These are phyloP conservation scores for Procapra przewalskii DNA, from an alignment of 2,113 vertebrate species.

Conservation along the genomic window DNA sequence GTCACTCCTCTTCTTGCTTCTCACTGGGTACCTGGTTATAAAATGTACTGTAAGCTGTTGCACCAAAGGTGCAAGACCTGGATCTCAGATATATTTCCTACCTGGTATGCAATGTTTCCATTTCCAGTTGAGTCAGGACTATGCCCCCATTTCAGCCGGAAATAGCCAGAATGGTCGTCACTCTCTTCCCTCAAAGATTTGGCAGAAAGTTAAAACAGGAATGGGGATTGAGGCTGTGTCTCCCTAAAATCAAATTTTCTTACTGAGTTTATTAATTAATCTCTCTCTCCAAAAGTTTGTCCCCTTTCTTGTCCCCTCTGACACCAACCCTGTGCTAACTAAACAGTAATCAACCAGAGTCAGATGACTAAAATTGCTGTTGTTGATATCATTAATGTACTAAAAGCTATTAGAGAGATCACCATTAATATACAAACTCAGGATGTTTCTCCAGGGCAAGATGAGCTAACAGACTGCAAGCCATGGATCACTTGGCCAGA, in stretches of 20 bases:
- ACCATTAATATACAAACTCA: neutral
- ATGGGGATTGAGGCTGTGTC: neutral
- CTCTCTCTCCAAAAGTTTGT: neutral
- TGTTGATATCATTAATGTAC: neutral
- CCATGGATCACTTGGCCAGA: neutral
- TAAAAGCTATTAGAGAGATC: neutral
- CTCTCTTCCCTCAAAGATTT: neutral
- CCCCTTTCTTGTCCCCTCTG: neutral
- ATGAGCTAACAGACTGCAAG: neutral
- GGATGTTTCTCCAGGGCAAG: neutral
- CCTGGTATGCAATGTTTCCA: neutral
- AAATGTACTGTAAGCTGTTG: neutral
- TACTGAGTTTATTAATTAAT: neutral
- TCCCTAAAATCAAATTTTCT: neutral
- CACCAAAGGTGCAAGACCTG: neutral
- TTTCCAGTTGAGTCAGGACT: neutral
- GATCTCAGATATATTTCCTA: neutral
- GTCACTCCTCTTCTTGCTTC: neutral
- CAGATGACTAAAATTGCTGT: neutral
- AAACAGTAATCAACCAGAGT: neutral
- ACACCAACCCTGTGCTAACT: neutral
- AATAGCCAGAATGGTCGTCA: neutral
- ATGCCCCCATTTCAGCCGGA: neutral
- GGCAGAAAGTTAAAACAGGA: neutral
- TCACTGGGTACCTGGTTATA: neutral